phyloP scores from a whole-genome alignment of 2,888 invertebrate genomes.

The Philereme transversata region DNA sequence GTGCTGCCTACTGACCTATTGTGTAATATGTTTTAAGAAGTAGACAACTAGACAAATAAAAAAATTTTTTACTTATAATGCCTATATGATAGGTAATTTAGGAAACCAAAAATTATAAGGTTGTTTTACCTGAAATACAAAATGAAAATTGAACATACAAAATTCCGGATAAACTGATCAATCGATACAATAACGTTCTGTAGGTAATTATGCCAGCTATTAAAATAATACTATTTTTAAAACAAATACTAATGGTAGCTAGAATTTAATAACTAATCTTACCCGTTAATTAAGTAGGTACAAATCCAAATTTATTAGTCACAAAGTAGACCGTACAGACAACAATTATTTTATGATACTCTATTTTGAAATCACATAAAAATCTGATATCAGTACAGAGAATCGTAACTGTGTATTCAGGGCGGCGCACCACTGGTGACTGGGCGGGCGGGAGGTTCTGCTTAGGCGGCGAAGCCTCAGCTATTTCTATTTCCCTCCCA shows the following conservation, averaged over 20 bases:
- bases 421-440: constrained; percentile 65
- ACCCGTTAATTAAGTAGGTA: constrained; percentile 14
- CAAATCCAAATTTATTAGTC: background rate
- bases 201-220: background rate
- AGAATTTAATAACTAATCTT: constrained; percentile 13
- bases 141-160: too few relatives aligned
- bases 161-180: too few relatives aligned
- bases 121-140: too few relatives aligned
- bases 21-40: too few relatives aligned
- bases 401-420: constrained; percentile 53
- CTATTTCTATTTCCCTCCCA: constrained; percentile 62
- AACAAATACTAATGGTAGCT: background rate
- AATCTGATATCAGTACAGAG: constrained; percentile 23
- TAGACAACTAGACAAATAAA: too few relatives aligned
- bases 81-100: too few relatives aligned
- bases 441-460: constrained; percentile 78
- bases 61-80: too few relatives aligned
- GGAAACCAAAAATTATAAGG: too few relatives aligned
- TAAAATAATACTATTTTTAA: background rate
- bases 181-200: background rate
- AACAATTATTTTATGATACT: constrained; percentile 1
- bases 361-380: constrained; percentile 22
- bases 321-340: background rate
- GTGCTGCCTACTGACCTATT: too few relatives aligned
- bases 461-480: constrained; percentile 68